These are phyloP conservation scores for Drosophila trapezifrons DNA, from an alignment of 1,140 invertebrate genomes.

Conservation along the genomic window DNA sequence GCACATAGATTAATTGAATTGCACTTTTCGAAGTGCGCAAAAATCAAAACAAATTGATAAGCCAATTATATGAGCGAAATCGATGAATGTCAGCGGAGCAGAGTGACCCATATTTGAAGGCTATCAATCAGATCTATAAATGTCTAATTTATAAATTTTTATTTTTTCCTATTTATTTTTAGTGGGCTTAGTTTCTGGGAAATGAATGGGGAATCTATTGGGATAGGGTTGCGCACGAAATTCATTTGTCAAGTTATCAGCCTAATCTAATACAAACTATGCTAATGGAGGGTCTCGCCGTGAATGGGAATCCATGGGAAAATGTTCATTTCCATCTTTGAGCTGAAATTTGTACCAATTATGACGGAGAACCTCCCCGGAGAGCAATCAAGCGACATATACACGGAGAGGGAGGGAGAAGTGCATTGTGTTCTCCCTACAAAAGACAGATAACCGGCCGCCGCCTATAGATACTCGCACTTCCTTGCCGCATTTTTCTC, in stretches of 20 bases:
- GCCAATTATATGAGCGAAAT: slow-evolving; percentile 18
- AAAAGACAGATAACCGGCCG: slow-evolving; percentile 44
- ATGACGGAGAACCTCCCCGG: slow-evolving; percentile 61
- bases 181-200: background rate
- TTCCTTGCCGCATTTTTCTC: slow-evolving; percentile 29
- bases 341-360: slow-evolving; percentile 67
- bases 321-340: slow-evolving; percentile 17
- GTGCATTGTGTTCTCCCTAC: slow-evolving; percentile 34
- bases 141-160: background rate
- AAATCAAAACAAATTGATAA: slow-evolving; percentile 41
- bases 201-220: slow-evolving; percentile 10
- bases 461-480: slow-evolving; percentile 39
- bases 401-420: slow-evolving; percentile 15
- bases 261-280: slow-evolving; percentile 44
- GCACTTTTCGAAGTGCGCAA: slow-evolving; percentile 34
- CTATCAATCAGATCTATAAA: too few relatives aligned
- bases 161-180: slow-evolving; percentile 1
- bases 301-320: slow-evolving; percentile 42
- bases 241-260: slow-evolving; percentile 29
- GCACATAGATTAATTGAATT: slow-evolving; percentile 31
- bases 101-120: slow-evolving; percentile 37
- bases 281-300: slow-evolving; percentile 25
- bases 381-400: slow-evolving; percentile 60
- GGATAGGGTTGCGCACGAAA: slow-evolving; percentile 18
- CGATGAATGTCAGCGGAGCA: background rate